Evolutionary conservation across 2,888 invertebrate species (phyloP).

Genomic region (Polyommatus iphigenia): DNA sequence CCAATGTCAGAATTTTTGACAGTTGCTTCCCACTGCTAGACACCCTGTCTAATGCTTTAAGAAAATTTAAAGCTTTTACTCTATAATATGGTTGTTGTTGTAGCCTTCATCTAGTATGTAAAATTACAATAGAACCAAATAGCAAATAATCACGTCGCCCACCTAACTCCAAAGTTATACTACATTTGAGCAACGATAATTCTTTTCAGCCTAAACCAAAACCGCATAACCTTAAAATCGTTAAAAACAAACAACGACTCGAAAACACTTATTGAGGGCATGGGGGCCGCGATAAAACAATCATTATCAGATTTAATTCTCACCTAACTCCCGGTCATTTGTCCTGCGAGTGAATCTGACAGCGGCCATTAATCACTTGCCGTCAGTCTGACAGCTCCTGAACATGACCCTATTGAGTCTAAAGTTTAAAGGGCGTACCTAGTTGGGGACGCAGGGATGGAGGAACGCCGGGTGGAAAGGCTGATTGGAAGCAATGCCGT

Average conservation of each 20-base stretch:
- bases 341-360: constrained; percentile 28
- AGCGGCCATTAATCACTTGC: constrained; percentile 21
- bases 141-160: too few relatives aligned
- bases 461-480: too few relatives aligned
- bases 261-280: neutral
- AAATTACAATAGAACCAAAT: too few relatives aligned
- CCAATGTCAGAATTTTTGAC: too few relatives aligned
- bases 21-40: too few relatives aligned
- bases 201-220: neutral
- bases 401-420: constrained; percentile 26
- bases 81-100: too few relatives aligned
- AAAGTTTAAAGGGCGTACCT: constrained; percentile 8
- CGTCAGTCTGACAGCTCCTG: constrained; percentile 21
- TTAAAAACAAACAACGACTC: neutral
- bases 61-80: too few relatives aligned
- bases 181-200: too few relatives aligned
- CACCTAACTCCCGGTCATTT: constrained; percentile 29
- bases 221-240: neutral
- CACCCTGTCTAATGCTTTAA: too few relatives aligned
- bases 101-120: too few relatives aligned
- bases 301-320: constrained; percentile 30
- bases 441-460: neutral
- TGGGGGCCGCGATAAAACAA: constrained; percentile 23
- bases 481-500: too few relatives aligned
- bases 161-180: too few relatives aligned